phyloP scores from a whole-genome alignment of 1,140 invertebrate species.

The Danaus melanippus region DNA sequence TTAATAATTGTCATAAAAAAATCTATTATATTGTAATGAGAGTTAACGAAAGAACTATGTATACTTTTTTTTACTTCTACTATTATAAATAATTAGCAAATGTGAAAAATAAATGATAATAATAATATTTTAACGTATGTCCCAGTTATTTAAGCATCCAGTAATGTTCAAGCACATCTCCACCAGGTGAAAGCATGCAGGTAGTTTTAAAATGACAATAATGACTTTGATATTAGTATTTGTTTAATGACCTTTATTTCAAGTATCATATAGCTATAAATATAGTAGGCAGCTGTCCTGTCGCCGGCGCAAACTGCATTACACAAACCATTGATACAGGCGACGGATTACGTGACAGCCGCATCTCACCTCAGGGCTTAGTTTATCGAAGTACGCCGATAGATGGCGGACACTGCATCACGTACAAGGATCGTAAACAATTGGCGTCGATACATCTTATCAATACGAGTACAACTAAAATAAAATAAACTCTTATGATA shows the following conservation, averaged over 20 bases:
- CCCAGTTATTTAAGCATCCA: too few relatives aligned
- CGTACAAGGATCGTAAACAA: slow-evolving; percentile 54
- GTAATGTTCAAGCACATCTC: too few relatives aligned
- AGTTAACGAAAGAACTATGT: too few relatives aligned
- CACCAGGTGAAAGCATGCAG: too few relatives aligned
- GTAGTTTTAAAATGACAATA: slow-evolving; percentile 21
- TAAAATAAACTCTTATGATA: slow-evolving; percentile 52
- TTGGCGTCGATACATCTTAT: slow-evolving; percentile 56
- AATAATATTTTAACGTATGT: too few relatives aligned
- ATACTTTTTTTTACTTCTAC: too few relatives aligned
- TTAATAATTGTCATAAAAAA: too few relatives aligned
- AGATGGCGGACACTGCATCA: slow-evolving; percentile 18
- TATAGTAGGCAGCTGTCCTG: slow-evolving; percentile 19
- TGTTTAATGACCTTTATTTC: slow-evolving; percentile 33
- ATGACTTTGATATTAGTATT: slow-evolving; percentile 40
- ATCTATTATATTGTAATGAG: too few relatives aligned
- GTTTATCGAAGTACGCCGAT: too few relatives aligned
- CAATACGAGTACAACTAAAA: slow-evolving; percentile 35
- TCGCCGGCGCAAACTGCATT: slow-evolving; percentile 6
- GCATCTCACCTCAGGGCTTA: too few relatives aligned
- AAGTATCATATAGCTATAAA: slow-evolving; percentile 30
- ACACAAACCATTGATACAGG: slow-evolving; percentile 14
- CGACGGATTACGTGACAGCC: neutral
- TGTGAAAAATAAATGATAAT: too few relatives aligned
- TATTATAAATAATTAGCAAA: too few relatives aligned